Conservation (phyloP, 2,888 invertebrate species). For the Formica aserva region DNA sequence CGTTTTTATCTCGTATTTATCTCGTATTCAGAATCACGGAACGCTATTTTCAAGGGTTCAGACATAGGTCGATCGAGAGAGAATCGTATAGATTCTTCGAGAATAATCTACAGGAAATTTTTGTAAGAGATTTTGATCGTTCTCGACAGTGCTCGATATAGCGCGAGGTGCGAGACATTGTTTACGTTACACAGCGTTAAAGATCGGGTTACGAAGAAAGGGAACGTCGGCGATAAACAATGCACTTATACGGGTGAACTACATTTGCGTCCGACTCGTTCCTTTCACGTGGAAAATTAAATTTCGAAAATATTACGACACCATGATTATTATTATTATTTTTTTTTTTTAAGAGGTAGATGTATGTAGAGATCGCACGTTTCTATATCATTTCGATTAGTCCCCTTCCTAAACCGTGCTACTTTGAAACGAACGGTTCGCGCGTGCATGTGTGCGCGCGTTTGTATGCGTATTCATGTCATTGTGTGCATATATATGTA, state of each 20-base stretch:
- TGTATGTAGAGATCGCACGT: not conserved
- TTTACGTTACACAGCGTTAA: constrained; percentile 44
- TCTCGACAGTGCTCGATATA: not conserved
- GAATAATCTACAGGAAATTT: not conserved
- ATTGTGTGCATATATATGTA: not conserved
- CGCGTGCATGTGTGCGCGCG: not conserved
- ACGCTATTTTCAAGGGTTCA: not conserved
- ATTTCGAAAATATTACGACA: constrained; percentile 6
- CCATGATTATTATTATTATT: no score
- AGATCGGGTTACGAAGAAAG: constrained; percentile 35
- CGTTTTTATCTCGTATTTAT: not conserved
- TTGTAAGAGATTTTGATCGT: not conserved
- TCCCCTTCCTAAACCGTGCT: not conserved
- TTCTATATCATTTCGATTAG: not conserved
- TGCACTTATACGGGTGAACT: not conserved
- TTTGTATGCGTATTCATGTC: not conserved
- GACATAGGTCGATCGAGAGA: not conserved
- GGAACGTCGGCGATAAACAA: constrained; percentile 33
- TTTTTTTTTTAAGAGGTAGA: no score
- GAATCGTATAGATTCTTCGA: not conserved
- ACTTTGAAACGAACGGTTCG: not conserved
- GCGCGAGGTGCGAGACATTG: constrained; percentile 31
- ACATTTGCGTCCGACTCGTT: not conserved
- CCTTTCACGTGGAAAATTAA: not conserved
- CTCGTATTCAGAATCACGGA: not conserved